Evolutionary conservation across 2,113 vertebrate species (phyloP).

Genomic region (Hippoglossus stenolepis): DNA sequence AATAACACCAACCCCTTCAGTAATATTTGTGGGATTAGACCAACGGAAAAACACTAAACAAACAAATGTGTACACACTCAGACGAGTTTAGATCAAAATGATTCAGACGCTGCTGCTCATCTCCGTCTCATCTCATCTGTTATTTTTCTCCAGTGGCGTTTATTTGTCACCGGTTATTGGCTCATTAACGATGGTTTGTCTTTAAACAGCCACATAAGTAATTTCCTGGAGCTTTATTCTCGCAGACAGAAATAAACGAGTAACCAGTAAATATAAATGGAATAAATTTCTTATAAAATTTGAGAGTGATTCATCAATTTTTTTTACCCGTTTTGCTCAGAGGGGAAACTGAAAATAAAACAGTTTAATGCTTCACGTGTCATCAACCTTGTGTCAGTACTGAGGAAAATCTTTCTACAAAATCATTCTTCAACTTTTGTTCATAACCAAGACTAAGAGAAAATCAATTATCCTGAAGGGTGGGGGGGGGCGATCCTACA

Average conservation of each 20-base stretch:
- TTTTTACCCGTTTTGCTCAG: background rate
- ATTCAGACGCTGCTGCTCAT: background rate
- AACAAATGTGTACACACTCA: background rate
- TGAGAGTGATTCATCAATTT: background rate
- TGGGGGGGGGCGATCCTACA: constrained; percentile 18
- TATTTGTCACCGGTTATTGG: background rate
- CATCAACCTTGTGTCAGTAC: no score
- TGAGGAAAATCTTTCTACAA: no score
- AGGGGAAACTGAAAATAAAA: constrained; percentile 8
- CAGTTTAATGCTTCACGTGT: background rate
- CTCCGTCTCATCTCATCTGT: background rate
- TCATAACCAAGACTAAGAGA: no score
- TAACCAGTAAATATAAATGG: no score
- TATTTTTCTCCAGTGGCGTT: no score
- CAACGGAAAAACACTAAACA: background rate
- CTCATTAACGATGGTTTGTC: background rate
- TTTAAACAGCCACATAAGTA: background rate
- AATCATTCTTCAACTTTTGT: no score
- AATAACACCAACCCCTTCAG: background rate
- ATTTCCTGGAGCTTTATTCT: background rate
- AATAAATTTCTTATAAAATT: no score
- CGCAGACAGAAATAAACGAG: no score
- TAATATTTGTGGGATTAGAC: background rate
- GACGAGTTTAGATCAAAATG: background rate
- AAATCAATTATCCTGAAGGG: constrained; percentile 3